Base-by-base conservation (phyloP, 1,140 invertebrate species). In the Drusus annulatus region DNA sequence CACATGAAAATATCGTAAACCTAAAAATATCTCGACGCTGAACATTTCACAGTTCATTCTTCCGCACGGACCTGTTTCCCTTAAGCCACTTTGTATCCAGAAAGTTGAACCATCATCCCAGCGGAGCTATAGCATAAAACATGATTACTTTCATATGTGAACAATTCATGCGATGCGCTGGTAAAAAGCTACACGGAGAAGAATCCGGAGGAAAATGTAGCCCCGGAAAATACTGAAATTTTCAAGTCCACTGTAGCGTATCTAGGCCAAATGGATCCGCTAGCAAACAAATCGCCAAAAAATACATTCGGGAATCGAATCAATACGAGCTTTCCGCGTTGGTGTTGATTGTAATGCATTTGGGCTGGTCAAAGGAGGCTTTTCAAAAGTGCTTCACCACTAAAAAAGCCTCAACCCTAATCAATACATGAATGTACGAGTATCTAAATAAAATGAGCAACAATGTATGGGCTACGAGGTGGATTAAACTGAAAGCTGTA, bases 111-210 rank as follows among this genome's bases (percentile, higher is more conserved):
- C 25, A 25, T 65, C 16, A 31, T 65, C 62, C 62, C 62, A n/a
- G 25, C 62, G 62, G 62, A 65, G 36, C 62, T 65, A 36, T 16
- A 65, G 62, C 62, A 65, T 65, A 65, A 65, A 65, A 65, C 62
- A 65, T 65, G 62, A 65, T 65, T 65, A 65, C 62, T 65, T 65
- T 65, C 62, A 65, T 28, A 65, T n/a, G 62, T 65, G 62, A 31
- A 65, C 62, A 65, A 65, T 65, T 65, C 62, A 65, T 65, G n/a
- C 62, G 62, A 31, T 65, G 62, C 62, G 62, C 62, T 28, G 21
- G 62, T n/a, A 19, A 65, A 65, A 28, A 28, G 25, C 62, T 65
- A 31, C n/a, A 65, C 25, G 16, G 62, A 0, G 62, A 65, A 36
- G 62, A 65, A 36, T 65, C 36, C 16, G 16, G 62, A 10, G 62